Evolutionary conservation across 1,140 invertebrate species (phyloP), one percentile per base, ranked within the genome.

Genomic region (Episyrphus balteatus): DNA sequence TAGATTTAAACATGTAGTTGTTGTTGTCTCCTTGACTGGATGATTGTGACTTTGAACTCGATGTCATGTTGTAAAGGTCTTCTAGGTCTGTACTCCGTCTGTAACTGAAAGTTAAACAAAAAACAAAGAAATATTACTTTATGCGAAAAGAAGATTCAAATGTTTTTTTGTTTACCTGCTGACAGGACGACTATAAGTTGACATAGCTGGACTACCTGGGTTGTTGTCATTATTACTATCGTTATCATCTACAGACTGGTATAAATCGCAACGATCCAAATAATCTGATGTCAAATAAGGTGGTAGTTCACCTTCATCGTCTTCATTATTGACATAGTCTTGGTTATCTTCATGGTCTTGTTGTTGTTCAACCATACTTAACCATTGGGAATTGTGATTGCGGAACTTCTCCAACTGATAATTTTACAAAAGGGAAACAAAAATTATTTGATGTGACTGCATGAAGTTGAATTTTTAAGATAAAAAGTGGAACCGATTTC

Each of bases 301-400:
- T 36, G 82, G 81, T 37, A 84, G 62, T 58, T 80, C 80, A 39
- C 79, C 75, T 37, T 79, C 74, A 14, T 81, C 79, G 51, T 78
- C 77, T 37, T 73, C 68, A 37, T 73, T 55, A 44, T 73, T 71
- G 31, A 59, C 56, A 34, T 66, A 71, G 51, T 75, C 70, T 53
- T 72, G 69, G 49, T 73, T 70, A 0, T 73, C 75, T 19, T 66
- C 63, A 38, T 74, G 65, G 47, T 74, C 72, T 46, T 68, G 65
- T 19, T 68, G 65, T 18, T 73, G 76, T 61, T 88, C 86, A 21
- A 98, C 89, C 84, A 98, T 95, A 57, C 93, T 91, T 41, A 99
- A 70, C 96, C 95, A 99, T 63, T 98, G 92, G 1, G 88, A 86
- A 71, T 99, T 99, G 69, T 98, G 92, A 66, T 88, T 91, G 17